Evolutionary conservation across 2,888 invertebrate genomes (phyloP).

Genomic region (Pyrrhia umbra): DNA sequence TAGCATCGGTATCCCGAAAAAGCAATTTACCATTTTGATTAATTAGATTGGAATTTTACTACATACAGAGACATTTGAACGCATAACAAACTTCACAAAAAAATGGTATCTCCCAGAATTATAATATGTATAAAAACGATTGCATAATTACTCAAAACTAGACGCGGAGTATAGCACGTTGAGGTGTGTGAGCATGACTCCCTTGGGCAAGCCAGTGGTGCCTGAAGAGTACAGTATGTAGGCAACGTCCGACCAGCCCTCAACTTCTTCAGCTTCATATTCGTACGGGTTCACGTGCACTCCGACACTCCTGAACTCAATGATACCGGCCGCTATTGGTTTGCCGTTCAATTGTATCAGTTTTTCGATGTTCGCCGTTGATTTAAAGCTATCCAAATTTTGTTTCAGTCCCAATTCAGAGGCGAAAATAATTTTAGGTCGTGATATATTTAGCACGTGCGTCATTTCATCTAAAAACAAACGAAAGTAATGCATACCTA

Average conservation of each 20-base stretch:
- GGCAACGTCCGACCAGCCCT: slow-evolving; percentile 68
- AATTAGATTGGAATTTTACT: too few species aligned
- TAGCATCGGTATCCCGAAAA: not conserved
- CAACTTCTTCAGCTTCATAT: slow-evolving; percentile 66
- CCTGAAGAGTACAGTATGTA: slow-evolving; percentile 91
- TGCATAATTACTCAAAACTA: slow-evolving; percentile 81
- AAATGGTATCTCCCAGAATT: not conserved
- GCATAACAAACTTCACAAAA: not conserved
- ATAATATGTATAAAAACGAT: not conserved
- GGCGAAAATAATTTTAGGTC: slow-evolving; percentile 91
- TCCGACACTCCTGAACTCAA: slow-evolving; percentile 58
- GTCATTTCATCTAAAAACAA: slow-evolving; percentile 73
- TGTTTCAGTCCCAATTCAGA: slow-evolving; percentile 81
- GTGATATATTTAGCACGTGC: slow-evolving; percentile 92
- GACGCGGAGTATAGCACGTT: slow-evolving; percentile 83
- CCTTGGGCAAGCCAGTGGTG: slow-evolving; percentile 95
- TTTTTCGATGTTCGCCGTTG: slow-evolving; percentile 79
- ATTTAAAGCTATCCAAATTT: slow-evolving; percentile 67
- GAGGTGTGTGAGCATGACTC: slow-evolving; percentile 92
- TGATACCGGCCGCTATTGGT: slow-evolving; percentile 58
- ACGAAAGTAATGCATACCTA: slow-evolving; percentile 5
- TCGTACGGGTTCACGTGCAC: slow-evolving; percentile 53
- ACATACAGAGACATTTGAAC: too few species aligned
- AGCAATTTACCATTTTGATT: too few species aligned
- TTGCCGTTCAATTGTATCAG: slow-evolving; percentile 92